Conservation (phyloP, 1,140 invertebrate species). For the Colletes latitarsis region DNA sequence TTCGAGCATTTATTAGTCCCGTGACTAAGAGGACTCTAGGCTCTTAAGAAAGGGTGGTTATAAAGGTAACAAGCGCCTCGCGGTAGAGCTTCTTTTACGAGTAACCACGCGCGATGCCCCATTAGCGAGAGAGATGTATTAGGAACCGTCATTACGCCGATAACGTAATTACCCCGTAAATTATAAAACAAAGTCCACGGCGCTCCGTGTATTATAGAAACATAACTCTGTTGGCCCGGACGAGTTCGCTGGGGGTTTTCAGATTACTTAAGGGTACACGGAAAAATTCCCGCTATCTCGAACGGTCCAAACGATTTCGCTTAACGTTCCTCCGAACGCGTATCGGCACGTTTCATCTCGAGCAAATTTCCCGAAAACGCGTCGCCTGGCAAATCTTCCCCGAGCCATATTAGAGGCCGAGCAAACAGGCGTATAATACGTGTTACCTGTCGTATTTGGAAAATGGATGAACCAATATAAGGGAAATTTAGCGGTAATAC, state of each 20-base stretch:
- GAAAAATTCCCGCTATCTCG: background rate
- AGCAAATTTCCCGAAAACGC: constrained; percentile 4
- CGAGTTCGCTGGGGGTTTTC: background rate
- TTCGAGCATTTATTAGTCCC: background rate
- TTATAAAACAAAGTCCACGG: constrained; percentile 50
- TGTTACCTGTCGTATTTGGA: too few relatives aligned
- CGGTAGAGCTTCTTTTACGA: constrained; percentile 36
- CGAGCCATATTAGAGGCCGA: too few relatives aligned
- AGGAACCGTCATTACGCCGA: constrained; percentile 53
- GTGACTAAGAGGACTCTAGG: background rate
- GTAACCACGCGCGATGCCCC: constrained; percentile 14
- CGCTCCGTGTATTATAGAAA: constrained; percentile 18
- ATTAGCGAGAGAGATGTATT: constrained; percentile 55
- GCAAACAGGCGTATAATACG: too few relatives aligned
- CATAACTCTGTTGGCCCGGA: background rate
- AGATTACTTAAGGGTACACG: background rate
- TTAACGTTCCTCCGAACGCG: background rate
- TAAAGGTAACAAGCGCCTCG: constrained; percentile 43
- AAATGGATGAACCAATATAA: too few relatives aligned
- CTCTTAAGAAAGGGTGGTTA: constrained; percentile 30
- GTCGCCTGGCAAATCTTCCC: background rate
- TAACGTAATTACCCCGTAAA: constrained; percentile 63
- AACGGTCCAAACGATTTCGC: background rate
- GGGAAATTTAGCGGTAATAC: too few relatives aligned
- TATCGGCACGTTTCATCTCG: constrained; percentile 24